Evolutionary conservation across 2,888 invertebrate species (phyloP).

Genomic region (Noctua janthina): DNA sequence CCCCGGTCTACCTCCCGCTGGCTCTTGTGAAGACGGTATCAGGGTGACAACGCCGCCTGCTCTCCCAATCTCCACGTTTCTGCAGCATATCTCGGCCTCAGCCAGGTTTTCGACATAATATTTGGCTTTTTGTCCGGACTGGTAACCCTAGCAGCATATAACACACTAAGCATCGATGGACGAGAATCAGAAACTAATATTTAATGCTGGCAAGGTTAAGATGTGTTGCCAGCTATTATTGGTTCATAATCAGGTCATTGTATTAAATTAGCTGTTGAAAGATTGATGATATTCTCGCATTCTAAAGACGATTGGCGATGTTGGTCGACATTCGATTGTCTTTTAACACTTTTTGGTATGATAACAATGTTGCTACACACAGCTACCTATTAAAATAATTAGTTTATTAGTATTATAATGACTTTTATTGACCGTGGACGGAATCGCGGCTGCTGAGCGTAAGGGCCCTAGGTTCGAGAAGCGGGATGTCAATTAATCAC

Average conservation of each 20-base stretch:
- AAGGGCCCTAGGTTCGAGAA: too few relatives aligned
- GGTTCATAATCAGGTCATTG: conserved; percentile 50
- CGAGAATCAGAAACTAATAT: conserved; percentile 45
- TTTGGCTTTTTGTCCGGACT: not conserved
- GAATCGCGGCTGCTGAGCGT: too few relatives aligned
- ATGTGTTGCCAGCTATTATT: conserved; percentile 30
- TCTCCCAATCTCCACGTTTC: too few relatives aligned
- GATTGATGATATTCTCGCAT: conserved; percentile 27
- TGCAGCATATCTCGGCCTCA: too few relatives aligned
- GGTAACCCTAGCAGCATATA: not conserved
- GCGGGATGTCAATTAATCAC: too few relatives aligned
- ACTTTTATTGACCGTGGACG: too few relatives aligned
- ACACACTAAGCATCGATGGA: conserved; percentile 34
- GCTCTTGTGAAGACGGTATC: too few relatives aligned
- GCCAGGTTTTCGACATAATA: not conserved
- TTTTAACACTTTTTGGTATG: not conserved
- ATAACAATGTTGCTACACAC: not conserved
- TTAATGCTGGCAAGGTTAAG: conserved; percentile 31
- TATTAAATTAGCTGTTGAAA: conserved; percentile 39
- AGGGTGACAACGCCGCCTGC: too few relatives aligned
- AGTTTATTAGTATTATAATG: too few relatives aligned
- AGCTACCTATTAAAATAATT: too few relatives aligned
- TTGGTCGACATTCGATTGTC: conserved; percentile 14
- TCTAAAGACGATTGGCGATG: conserved; percentile 17
- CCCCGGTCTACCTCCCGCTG: too few relatives aligned